Evolutionary conservation across 2,797 vertebrate species (phyloP), one percentile per base, ranked within the genome.

Genomic region (Simalia tracyae): DNA sequence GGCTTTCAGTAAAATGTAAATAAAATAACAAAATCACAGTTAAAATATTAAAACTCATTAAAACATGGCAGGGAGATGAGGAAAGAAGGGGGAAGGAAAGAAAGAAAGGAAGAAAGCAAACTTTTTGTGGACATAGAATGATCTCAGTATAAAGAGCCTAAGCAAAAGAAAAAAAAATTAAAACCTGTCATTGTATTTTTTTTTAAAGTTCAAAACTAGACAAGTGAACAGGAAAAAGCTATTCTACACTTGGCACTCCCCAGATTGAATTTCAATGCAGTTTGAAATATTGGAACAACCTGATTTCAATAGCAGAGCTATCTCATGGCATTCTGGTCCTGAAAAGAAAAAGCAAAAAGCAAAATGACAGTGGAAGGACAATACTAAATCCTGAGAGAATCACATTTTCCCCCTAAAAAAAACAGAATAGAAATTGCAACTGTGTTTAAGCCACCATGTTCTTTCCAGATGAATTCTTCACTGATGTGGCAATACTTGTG

Each of bases 311-410:
- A 0, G 56, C 87, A 95, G 84, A 94, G 42, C 36, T 91, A 66
- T 94, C 26, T 63, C 19, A 84, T 46, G 92, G n/a, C 46, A 76
- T 60, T n/a, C 64, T 68, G 42, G 11, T 0, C 46, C 28, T 91
- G 63, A 92, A 88, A 90, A 92, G 5, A 15, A 81, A n/a, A 56
- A 36, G 1, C 42, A 72, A 3, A 7, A 8, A 92, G 28, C 28
- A n/a, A 92, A 93, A 89, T 87, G 90, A 3, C 1, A 84, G 89
- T 91, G 66, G 28, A 91, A 19, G 91, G 56, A 95, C 95, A 96
- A 94, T 28, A 81, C 2, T 17, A 56, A 91, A 59, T 91, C 24
- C 2, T 95, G n/a, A 61, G 87, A 57, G 26, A 84, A 24, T 1
- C 12, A 7, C 0, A 0, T 9, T 90, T 93, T 68, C 19, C 12